Percentiles rank a stretch among this genome's conserved stretches.
Conservation (phyloP, 2,888 invertebrate species). For the Drosophila melanosoma region DNA sequence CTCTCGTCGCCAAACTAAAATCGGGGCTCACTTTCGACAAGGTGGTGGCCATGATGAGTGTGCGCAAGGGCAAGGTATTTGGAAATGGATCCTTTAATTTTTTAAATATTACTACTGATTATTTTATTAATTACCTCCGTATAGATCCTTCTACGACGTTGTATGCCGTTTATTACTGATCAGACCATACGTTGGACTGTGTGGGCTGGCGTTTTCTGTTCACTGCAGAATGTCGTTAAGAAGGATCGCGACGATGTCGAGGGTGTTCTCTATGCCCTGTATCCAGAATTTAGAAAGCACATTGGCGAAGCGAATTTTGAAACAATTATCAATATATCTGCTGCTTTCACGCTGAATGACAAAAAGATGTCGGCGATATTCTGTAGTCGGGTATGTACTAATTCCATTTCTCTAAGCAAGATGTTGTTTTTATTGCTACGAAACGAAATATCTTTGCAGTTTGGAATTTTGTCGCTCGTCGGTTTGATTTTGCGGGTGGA, state of each 20-base stretch:
- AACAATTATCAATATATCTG: slow-evolving; percentile 80
- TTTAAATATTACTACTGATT: not conserved
- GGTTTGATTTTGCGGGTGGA: slow-evolving; percentile 83
- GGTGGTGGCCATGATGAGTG: slow-evolving; percentile 89
- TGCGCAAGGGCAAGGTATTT: slow-evolving; percentile 92
- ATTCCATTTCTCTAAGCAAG: not conserved
- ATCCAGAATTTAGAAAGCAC: slow-evolving; percentile 84
- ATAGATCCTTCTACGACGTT: slow-evolving; percentile 89
- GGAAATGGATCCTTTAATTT: not conserved
- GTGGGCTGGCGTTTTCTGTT: slow-evolving; percentile 83
- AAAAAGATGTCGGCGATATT: slow-evolving; percentile 83
- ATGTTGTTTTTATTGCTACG: not conserved
- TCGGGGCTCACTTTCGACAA: slow-evolving; percentile 89
- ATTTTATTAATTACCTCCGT: slow-evolving; percentile 32
- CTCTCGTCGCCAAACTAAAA: slow-evolving; percentile 88
- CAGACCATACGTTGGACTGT: slow-evolving; percentile 83
- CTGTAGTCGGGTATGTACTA: slow-evolving; percentile 83
- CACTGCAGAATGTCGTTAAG: slow-evolving; percentile 83
- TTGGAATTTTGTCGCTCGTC: slow-evolving; percentile 84
- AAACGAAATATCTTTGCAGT: slow-evolving; percentile 65
- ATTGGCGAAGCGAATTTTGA: slow-evolving; percentile 82
- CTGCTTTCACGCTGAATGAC: slow-evolving; percentile 81
- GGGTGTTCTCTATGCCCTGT: slow-evolving; percentile 82
- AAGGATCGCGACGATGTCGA: slow-evolving; percentile 84
- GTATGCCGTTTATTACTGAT: slow-evolving; percentile 86